A percentile compares a stretch with the other conserved stretches of the same genome.
Evolutionary conservation across 64 coral and sea anemone genomes (phyloP).

Genomic region (Trachythela sp.): DNA sequence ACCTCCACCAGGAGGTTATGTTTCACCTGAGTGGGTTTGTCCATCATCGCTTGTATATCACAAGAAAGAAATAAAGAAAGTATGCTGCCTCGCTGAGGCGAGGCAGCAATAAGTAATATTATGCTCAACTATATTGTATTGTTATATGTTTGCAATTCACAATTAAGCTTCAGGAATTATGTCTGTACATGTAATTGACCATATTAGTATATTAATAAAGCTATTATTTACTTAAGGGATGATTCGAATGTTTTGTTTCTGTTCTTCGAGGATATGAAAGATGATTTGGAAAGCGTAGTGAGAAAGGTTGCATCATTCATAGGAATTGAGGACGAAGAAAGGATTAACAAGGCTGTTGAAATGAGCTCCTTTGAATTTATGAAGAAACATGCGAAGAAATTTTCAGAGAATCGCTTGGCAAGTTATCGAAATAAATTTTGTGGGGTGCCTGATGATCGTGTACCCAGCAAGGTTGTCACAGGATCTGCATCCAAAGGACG

Average conservation of each 20-base stretch:
- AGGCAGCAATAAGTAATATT: too few species aligned
- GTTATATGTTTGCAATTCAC: too few species aligned
- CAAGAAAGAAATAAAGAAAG: too few species aligned
- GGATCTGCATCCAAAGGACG: not conserved
- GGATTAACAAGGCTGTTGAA: not conserved
- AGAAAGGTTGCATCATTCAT: not conserved
- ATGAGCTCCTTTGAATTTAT: slow-evolving; percentile 9
- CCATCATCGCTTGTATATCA: too few species aligned
- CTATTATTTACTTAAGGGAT: too few species aligned
- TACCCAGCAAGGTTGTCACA: not conserved
- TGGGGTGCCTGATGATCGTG: not conserved
- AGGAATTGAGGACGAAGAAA: not conserved
- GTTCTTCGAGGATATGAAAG: not conserved
- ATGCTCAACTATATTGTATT: too few species aligned
- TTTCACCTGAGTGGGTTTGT: too few species aligned
- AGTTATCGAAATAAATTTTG: not conserved
- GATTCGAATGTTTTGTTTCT: not conserved
- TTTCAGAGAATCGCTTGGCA: not conserved
- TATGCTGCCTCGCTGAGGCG: too few species aligned
- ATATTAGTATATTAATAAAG: too few species aligned
- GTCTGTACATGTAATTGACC: too few species aligned
- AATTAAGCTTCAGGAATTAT: too few species aligned
- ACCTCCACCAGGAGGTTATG: too few species aligned
- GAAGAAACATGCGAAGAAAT: not conserved
- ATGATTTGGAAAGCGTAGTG: not conserved